Conservation (phyloP, 2,113 vertebrate species). For the Hyaena hyaena region DNA sequence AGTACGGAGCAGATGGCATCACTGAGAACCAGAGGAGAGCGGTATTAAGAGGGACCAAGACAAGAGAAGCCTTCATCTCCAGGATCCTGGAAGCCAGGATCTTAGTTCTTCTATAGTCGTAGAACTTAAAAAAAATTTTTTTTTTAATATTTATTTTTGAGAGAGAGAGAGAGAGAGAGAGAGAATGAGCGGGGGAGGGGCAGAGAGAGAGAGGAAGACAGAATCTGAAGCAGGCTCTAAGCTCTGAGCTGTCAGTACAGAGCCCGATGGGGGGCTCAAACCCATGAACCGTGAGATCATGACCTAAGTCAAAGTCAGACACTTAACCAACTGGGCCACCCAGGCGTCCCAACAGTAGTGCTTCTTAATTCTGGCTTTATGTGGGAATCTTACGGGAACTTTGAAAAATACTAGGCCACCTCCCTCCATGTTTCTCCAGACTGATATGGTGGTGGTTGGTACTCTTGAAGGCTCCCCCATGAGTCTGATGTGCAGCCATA, state of each 20-base stretch:
- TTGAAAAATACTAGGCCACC: neutral
- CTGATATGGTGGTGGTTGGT: neutral
- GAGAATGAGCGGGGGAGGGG: no score
- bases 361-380: neutral
- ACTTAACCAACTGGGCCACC: no score
- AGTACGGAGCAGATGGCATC: slow-evolving; percentile 92
- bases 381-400: neutral
- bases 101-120: neutral
- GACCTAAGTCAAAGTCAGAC: no score
- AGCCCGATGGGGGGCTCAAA: no score
- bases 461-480: neutral
- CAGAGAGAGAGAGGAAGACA: no score
- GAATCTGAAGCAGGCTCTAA: no score
- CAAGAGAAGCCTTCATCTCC: neutral
- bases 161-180: no score
- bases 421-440: neutral
- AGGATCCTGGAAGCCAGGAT: neutral
- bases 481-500: neutral
- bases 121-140: no score
- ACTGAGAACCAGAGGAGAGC: slow-evolving; percentile 83
- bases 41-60: neutral
- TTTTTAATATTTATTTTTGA: no score
- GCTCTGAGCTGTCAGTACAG: no score
- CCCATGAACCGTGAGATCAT: no score
- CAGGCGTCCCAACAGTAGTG: neutral